Base-by-base conservation (phyloP, 2,797 vertebrate genomes). In the Rallus crepitans region DNA sequence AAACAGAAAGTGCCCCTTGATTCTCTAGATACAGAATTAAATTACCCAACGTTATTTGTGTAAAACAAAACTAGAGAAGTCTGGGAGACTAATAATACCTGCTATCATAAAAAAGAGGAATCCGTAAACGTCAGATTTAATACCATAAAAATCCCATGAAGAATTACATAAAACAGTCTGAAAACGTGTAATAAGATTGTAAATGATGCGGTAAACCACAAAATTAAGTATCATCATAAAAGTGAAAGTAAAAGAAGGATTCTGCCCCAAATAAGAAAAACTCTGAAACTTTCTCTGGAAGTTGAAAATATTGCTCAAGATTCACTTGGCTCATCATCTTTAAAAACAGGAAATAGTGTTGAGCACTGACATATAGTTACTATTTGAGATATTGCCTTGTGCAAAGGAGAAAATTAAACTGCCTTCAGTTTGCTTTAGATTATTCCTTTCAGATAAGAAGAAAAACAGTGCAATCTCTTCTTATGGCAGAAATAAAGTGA, bases 321-420 rank as follows among this genome's bases (percentile, higher is more conserved):
- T 87, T 88, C 57, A 76, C 80, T 94, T 73, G 66, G 65, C 27
- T 93, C 72, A 92, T 87, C 11, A 33, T n/a, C 35, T 79, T 91
- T 48, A 65, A 39, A 91, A 88, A 83, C 9, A 90, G 79, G 75
- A 95, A 86, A 88, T 28, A 87, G 18, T 82, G 35, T 60, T 93
- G 70, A 93, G 42, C 82, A 70, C 9, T 76, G 89, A 93, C 68
- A 76, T 73, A 78, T 4, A 93, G 84, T 87, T 90, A 91, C 61
- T 76, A 61, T 64, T 61, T 93, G 70, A 95, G 91, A 63, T 92
- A 94, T 20, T 92, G 71, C 75, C 48, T 42, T 55, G 55, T 61
- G 64, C 60, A 91, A 97, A 95, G 76, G 47, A 93, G 83, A 95
- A 97, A 95, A 97, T 73, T 89, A 79, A 97, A 94, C 77, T 85